Evolutionary conservation across 64 coral and sea anemone species (phyloP).

Genomic region (Platygyra sinensis): DNA sequence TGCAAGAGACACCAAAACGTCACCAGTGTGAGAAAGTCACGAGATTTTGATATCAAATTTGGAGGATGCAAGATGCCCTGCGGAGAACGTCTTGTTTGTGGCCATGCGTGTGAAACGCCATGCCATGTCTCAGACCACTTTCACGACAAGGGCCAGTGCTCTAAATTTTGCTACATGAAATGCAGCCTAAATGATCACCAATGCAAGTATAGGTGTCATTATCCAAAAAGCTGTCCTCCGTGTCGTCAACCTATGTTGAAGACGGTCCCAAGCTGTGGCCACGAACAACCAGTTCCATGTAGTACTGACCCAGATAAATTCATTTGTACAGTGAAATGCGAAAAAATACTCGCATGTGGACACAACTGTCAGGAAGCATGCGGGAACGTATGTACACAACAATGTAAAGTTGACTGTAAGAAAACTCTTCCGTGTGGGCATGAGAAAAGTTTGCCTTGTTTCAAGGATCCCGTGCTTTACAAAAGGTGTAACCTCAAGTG

Average conservation of each 20-base stretch:
- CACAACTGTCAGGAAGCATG: slow-evolving; percentile 36
- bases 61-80: slow-evolving; percentile 15
- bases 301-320: not conserved
- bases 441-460: slow-evolving; percentile 18
- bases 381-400: not conserved
- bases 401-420: not conserved
- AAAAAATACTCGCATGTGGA: slow-evolving; percentile 50
- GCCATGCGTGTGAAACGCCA: slow-evolving; percentile 5
- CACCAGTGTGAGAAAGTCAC: not conserved
- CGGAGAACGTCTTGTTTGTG: not conserved
- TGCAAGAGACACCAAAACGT: slow-evolving; percentile 13
- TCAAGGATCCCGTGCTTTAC: not conserved
- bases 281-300: slow-evolving; percentile 7
- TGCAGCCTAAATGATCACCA: not conserved
- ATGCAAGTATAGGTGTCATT: not conserved
- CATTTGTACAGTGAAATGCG: not conserved
- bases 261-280: slow-evolving; percentile 11
- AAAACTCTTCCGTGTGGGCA: slow-evolving; percentile 55
- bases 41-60: not conserved
- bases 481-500: slow-evolving; percentile 26
- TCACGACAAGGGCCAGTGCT: not conserved
- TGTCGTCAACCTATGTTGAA: not conserved
- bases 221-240: not conserved
- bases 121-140: not conserved
- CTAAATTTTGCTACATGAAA: not conserved